These are phyloP conservation scores for Scomberomorus guttatus DNA, from an alignment of 2,797 vertebrate genomes.

Conservation along the genomic window DNA sequence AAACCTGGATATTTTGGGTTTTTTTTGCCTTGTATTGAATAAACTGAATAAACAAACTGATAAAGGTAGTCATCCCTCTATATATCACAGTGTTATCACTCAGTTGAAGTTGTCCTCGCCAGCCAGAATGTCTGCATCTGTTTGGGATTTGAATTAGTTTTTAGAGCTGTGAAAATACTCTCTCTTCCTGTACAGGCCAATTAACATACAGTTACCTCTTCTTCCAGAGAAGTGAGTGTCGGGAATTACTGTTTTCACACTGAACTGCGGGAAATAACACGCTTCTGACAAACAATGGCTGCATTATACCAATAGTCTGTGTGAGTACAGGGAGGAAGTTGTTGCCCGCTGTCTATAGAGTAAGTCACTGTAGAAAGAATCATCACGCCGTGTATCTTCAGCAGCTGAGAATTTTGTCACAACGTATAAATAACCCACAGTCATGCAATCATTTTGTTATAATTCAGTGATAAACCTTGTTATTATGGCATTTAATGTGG, in stretches of 20 bases:
- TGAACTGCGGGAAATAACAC: constrained; percentile 47
- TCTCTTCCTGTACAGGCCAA: constrained; percentile 8
- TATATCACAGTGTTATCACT: constrained; percentile 25
- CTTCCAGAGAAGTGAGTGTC: constrained; percentile 45
- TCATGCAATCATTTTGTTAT: neutral
- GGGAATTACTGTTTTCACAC: constrained; percentile 56
- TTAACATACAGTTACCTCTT: constrained; percentile 30
- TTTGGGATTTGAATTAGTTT: constrained; percentile 27
- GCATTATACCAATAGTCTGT: constrained; percentile 40
- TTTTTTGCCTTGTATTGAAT: constrained; percentile 11
- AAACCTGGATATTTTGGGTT: constrained; percentile 12
- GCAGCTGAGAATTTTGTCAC: neutral
- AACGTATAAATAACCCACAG: neutral
- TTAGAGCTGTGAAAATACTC: constrained; percentile 23
- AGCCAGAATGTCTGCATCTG: constrained; percentile 8
- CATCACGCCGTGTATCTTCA: neutral
- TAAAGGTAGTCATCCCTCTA: neutral
- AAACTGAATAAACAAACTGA: neutral
- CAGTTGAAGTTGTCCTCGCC: neutral
- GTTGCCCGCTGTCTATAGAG: constrained; percentile 11
- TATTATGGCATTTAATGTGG: neutral
- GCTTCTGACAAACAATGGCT: constrained; percentile 61
- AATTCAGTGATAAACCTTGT: neutral
- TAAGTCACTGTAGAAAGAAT: neutral
- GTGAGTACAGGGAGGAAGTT: constrained; percentile 8